These are phyloP conservation scores for Datnioides undecimradiatus DNA, from an alignment of 2,113 vertebrate genomes.

Conservation along the genomic window DNA sequence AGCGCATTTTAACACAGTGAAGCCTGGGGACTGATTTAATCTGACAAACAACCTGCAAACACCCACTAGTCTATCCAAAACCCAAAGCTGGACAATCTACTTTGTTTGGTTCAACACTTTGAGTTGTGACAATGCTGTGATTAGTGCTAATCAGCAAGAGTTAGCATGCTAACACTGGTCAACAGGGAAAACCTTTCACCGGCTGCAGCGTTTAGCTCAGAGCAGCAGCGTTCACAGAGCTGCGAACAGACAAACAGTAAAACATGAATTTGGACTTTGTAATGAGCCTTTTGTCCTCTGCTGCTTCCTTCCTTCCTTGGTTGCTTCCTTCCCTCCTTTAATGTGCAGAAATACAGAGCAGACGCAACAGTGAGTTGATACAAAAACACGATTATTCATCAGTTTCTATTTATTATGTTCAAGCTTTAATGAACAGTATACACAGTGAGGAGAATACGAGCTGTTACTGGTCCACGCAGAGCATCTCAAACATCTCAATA, in stretches of 20 bases:
- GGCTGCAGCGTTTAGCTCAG: not conserved
- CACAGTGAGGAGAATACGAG: not conserved
- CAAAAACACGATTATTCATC: not conserved
- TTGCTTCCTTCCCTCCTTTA: not conserved
- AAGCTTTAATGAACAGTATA: not conserved
- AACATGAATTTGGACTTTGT: fast-evolving
- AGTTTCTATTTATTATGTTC: not conserved
- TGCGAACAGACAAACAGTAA: not conserved
- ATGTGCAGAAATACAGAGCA: not conserved
- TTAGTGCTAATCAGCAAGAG: too few species aligned
- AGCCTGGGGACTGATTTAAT: not conserved
- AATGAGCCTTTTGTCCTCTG: not conserved
- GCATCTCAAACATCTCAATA: not conserved
- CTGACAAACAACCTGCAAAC: not conserved
- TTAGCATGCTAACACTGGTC: too few species aligned
- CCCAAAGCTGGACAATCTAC: too few species aligned
- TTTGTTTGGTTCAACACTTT: too few species aligned
- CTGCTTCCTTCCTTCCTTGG: not conserved
- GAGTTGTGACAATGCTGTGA: too few species aligned
- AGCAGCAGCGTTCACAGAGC: not conserved
- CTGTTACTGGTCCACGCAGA: not conserved
- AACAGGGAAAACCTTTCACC: too few species aligned
- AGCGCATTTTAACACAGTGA: conserved; percentile 44
- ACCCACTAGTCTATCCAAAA: too few species aligned
- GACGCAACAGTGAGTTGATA: not conserved